phyloP scores from a whole-genome alignment of 2,797 vertebrate species.

The Melanotaenia maccullochi region DNA sequence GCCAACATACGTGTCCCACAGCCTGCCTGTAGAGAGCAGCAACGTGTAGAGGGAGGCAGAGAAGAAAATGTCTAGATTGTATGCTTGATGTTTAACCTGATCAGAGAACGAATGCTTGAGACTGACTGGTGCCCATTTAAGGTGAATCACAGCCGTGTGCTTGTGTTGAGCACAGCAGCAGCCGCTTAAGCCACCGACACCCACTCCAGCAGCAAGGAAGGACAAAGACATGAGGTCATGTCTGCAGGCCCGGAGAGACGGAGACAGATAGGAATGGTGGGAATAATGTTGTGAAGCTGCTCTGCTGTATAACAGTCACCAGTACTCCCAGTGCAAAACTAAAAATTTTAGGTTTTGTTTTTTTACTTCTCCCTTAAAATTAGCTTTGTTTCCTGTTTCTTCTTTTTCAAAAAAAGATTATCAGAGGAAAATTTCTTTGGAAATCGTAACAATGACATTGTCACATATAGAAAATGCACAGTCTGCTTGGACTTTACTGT shows the following conservation, averaged over 20 bases:
- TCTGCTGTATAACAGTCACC: slow-evolving; percentile 56
- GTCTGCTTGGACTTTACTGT: slow-evolving; percentile 81
- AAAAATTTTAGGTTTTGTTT: slow-evolving; percentile 50
- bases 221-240: slow-evolving; percentile 82
- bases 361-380: slow-evolving; percentile 60
- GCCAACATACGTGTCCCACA: slow-evolving; percentile 45
- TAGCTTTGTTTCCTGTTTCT: slow-evolving; percentile 56
- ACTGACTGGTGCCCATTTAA: slow-evolving; percentile 40
- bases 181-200: slow-evolving; percentile 30
- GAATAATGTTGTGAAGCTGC: slow-evolving; percentile 41
- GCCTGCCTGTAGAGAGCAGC: slow-evolving; percentile 63
- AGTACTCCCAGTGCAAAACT: slow-evolving; percentile 54
- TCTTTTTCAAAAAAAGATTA: slow-evolving; percentile 53
- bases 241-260: slow-evolving; percentile 73
- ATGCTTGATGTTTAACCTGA: slow-evolving; percentile 67
- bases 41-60: slow-evolving; percentile 42
- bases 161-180: slow-evolving; percentile 29
- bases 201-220: slow-evolving; percentile 65
- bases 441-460: slow-evolving; percentile 67
- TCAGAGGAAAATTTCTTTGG: slow-evolving; percentile 72
- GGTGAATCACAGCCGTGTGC: slow-evolving; percentile 39
- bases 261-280: slow-evolving; percentile 42
- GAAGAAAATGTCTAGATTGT: slow-evolving; percentile 65
- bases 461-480: slow-evolving; percentile 79
- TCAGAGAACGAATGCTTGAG: slow-evolving; percentile 46